Evolutionary conservation across 2,113 vertebrate genomes (phyloP).

Genomic region (Prietella phreatophila): DNA sequence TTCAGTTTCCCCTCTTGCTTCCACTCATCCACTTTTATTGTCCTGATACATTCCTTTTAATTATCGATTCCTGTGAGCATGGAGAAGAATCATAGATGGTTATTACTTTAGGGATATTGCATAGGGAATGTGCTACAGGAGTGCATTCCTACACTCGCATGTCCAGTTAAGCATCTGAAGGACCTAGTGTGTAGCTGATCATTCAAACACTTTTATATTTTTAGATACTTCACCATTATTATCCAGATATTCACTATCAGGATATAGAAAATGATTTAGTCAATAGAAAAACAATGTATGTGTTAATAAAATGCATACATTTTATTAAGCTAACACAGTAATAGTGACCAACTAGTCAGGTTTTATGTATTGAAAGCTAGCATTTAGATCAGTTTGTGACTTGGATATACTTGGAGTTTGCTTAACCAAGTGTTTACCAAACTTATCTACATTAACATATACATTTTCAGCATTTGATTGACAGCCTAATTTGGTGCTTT

Average conservation of each 20-base stretch:
- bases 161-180: background rate
- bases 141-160: background rate
- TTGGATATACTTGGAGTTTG: background rate
- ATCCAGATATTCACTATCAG: background rate
- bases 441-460: background rate
- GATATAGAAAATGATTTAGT: background rate
- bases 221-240: background rate
- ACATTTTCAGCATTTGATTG: background rate
- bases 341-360: background rate
- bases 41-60: background rate
- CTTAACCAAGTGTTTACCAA: background rate
- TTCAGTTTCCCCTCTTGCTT: conserved; percentile 50
- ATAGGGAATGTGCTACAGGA: background rate
- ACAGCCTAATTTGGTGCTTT: background rate
- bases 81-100: background rate
- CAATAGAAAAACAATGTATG: background rate
- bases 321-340: background rate
- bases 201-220: background rate
- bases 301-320: background rate
- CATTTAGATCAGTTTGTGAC: background rate
- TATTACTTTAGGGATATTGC: background rate
- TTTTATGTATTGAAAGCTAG: background rate
- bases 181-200: background rate
- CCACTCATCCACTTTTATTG: conserved; percentile 32
- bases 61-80: conserved; percentile 10